phyloP scores from a whole-genome alignment of 2,797 vertebrate species.

The Macrochelys suwanniensis region DNA sequence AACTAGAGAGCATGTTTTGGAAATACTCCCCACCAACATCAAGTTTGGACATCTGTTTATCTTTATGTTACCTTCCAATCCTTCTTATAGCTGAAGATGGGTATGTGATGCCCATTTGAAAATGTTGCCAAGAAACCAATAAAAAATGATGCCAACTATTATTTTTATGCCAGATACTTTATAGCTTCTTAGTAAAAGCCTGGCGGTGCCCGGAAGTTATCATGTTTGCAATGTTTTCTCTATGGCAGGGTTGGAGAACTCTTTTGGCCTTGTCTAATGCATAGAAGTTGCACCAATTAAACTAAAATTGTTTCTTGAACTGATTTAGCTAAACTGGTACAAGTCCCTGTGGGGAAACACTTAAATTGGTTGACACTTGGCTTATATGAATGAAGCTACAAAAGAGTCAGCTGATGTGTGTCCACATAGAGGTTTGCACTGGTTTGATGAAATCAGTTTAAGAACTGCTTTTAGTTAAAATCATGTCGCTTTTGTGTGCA shows the following conservation, averaged over 20 bases:
- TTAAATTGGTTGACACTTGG: background rate
- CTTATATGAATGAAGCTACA: background rate
- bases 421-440: background rate
- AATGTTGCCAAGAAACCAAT: constrained; percentile 61
- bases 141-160: constrained; percentile 58
- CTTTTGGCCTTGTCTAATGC: constrained; percentile 8
- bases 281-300: background rate
- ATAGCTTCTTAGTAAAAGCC: constrained; percentile 32
- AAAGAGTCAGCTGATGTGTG: background rate
- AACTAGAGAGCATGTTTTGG: constrained; percentile 51
- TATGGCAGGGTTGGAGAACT: constrained; percentile 27
- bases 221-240: constrained; percentile 25
- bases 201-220: constrained; percentile 13
- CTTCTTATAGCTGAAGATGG: constrained; percentile 64
- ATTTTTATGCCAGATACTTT: background rate
- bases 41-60: constrained; percentile 68
- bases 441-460: background rate
- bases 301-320: constrained; percentile 6
- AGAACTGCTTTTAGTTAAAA: background rate
- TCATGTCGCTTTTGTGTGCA: background rate
- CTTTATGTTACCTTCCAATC: constrained; percentile 74
- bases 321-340: constrained; percentile 17
- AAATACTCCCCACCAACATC: constrained; percentile 47
- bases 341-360: background rate
- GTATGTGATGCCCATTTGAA: constrained; percentile 61